Conservation (phyloP, 1,140 invertebrate species). For the Microplitis mediator region DNA sequence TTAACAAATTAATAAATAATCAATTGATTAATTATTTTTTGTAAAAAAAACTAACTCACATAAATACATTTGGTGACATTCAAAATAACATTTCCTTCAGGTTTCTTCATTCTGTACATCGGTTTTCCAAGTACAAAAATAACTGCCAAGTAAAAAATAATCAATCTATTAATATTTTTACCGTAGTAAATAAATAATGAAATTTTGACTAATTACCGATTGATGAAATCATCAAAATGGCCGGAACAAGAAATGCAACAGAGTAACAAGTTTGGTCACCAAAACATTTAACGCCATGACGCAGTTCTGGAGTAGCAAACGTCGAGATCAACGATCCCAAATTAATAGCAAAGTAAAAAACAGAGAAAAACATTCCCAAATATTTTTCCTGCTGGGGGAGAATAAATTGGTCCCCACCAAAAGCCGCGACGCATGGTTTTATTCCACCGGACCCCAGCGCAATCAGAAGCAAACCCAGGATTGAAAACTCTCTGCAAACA, state of each 20-base stretch:
- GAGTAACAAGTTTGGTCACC: conserved; percentile 83
- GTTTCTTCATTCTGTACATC: conserved; percentile 78
- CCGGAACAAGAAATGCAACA: conserved; percentile 90
- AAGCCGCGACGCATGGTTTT: conserved; percentile 96
- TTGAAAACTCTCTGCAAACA: conserved; percentile 68
- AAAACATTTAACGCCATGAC: conserved; percentile 83
- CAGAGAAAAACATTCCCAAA: conserved; percentile 85
- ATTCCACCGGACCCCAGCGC: conserved; percentile 94
- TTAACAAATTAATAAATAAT: not conserved
- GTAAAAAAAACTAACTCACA: conserved; percentile 72
- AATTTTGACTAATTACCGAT: conserved; percentile 68
- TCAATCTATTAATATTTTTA: not conserved
- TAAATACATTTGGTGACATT: conserved; percentile 77
- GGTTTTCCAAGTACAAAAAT: conserved; percentile 81
- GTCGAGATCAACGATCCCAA: conserved; percentile 89
- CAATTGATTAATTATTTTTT: conserved; percentile 10
- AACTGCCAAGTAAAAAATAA: conserved; percentile 66
- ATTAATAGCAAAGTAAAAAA: conserved; percentile 95
- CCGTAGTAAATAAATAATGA: not conserved
- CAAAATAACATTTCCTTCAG: conserved; percentile 82
- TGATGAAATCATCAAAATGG: conserved; percentile 82
- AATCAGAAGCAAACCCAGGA: conserved; percentile 82
- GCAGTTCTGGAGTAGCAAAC: conserved; percentile 85
- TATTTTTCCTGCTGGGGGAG: conserved; percentile 78
- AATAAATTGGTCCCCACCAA: conserved; percentile 95